Percentiles rank a stretch among this genome's conserved stretches.
Conservation (phyloP, 1,140 invertebrate species). For the Lineus longissimus region DNA sequence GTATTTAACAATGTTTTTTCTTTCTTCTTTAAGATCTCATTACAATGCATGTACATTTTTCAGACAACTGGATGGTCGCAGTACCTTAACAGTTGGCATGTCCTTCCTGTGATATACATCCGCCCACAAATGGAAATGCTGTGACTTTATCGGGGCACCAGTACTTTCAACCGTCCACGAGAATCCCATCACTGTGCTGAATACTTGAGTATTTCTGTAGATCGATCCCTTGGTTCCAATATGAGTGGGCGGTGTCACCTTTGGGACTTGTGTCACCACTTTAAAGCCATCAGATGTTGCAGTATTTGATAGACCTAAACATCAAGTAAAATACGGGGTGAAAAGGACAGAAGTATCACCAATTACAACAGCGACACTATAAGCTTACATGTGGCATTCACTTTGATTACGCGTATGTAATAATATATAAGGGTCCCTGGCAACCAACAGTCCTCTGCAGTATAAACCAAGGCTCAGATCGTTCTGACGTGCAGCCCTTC, state of each 20-base stretch:
- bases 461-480: too few species aligned
- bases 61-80: neutral
- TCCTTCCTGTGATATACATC: conserved; percentile 23
- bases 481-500: too few species aligned
- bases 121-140: conserved; percentile 24
- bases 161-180: conserved; percentile 20
- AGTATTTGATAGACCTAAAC: conserved; percentile 7
- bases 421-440: too few species aligned
- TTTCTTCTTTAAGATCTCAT: neutral
- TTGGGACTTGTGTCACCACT: conserved; percentile 18
- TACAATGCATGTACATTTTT: conserved; percentile 2
- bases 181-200: conserved; percentile 18
- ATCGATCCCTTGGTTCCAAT: conserved; percentile 5
- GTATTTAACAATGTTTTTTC: too few species aligned
- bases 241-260: conserved; percentile 9
- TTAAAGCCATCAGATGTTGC: conserved; percentile 25
- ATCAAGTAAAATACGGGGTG: neutral
- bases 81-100: conserved; percentile 18
- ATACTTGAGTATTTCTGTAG: conserved; percentile 7
- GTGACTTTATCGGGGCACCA: conserved; percentile 22
- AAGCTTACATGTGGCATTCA: too few species aligned
- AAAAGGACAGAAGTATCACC: too few species aligned
- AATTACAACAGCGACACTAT: too few species aligned
- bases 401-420: too few species aligned
- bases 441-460: too few species aligned